Conservation (phyloP, 2,113 vertebrate species). For the Uria lomvia region DNA sequence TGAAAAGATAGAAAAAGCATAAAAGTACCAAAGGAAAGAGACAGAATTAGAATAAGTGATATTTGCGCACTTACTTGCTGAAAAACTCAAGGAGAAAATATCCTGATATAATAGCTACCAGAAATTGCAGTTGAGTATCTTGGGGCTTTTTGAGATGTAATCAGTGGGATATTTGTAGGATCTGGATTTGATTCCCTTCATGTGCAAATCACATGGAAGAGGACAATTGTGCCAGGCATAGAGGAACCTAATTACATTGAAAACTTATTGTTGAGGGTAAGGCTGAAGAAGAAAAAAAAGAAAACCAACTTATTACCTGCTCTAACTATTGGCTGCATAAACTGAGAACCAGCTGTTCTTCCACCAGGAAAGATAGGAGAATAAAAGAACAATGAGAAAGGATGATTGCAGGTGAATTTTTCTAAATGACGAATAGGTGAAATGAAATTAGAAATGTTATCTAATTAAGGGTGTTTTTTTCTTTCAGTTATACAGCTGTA, state of each 20-base stretch:
- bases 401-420: background rate
- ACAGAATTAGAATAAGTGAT: background rate
- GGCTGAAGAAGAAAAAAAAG: background rate
- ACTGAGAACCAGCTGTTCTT: background rate
- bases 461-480: background rate
- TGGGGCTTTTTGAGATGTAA: background rate
- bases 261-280: background rate
- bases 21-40: background rate
- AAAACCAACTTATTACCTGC: background rate
- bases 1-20: background rate
- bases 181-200: constrained; percentile 9
- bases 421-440: background rate
- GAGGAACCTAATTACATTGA: background rate
- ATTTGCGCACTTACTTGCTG: background rate
- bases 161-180: background rate
- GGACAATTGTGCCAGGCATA: background rate
- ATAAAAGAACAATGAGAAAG: background rate
- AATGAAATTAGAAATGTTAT: background rate
- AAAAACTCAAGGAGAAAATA: background rate
- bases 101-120: background rate
- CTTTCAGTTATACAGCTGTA: background rate
- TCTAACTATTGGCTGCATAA: background rate
- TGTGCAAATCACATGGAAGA: background rate
- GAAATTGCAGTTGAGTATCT: background rate
- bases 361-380: background rate